Percentiles rank a stretch among this genome's conserved stretches.
Evolutionary conservation across 2,888 invertebrate species (phyloP).

Genomic region (Anticlea derivata): DNA sequence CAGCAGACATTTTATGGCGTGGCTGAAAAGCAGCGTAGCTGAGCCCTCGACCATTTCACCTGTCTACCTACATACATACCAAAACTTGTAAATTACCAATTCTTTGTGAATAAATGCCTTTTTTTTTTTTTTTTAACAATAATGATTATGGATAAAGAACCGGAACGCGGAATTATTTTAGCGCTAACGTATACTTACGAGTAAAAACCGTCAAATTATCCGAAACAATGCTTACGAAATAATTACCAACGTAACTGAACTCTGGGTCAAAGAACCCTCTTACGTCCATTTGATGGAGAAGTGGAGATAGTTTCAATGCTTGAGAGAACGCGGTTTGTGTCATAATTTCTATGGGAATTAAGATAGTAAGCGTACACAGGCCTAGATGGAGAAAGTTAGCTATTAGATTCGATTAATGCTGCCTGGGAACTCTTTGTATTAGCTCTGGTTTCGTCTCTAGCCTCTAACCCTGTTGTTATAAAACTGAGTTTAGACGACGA

Average conservation of each 20-base stretch:
- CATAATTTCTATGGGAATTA: constrained; percentile 17
- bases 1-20: no score
- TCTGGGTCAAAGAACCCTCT: constrained; percentile 21
- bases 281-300: constrained; percentile 1
- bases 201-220: constrained; percentile 20
- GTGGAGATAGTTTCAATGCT: constrained; percentile 12
- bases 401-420: not conserved
- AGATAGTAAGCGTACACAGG: not conserved
- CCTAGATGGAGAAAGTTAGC: not conserved
- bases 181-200: constrained; percentile 2
- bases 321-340: constrained; percentile 11
- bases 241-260: constrained; percentile 23
- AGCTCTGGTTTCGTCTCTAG: no score
- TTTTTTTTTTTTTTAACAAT: no score
- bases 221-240: constrained; percentile 27
- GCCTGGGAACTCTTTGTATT: no score
- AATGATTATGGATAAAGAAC: no score
- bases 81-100: no score
- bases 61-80: no score
- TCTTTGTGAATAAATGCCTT: no score
- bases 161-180: constrained; percentile 2
- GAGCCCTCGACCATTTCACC: no score
- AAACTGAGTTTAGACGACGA: no score
- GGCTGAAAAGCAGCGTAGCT: no score
- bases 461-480: no score